Evolutionary conservation across 2,113 vertebrate species (phyloP).

Genomic region (Corythoichthys haematopterus): DNA sequence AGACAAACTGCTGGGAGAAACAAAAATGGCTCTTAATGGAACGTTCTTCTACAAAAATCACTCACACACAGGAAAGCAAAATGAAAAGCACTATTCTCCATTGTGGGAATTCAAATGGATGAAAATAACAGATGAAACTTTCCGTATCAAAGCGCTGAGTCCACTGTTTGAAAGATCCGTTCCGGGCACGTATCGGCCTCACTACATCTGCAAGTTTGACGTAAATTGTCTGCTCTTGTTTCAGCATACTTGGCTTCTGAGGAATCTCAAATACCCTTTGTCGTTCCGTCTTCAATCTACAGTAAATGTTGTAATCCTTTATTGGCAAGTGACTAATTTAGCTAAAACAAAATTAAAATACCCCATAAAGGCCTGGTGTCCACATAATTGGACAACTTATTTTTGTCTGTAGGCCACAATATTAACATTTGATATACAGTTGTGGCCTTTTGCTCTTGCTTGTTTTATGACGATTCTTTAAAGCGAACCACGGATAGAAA

Average conservation of each 20-base stretch:
- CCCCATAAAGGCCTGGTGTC: too few species aligned
- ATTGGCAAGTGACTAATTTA: too few species aligned
- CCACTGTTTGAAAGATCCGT: slow-evolving; percentile 36
- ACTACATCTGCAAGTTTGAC: slow-evolving; percentile 41
- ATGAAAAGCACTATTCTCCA: slow-evolving; percentile 8
- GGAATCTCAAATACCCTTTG: not conserved
- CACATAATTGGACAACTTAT: too few species aligned
- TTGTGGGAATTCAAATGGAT: slow-evolving; percentile 21
- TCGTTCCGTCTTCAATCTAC: too few species aligned
- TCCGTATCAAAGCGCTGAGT: slow-evolving; percentile 39
- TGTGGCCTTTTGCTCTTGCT: too few species aligned
- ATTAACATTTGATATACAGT: too few species aligned
- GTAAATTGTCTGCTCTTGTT: slow-evolving; percentile 29
- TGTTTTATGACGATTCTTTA: too few species aligned
- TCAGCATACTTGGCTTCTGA: slow-evolving; percentile 32
- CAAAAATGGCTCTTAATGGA: slow-evolving; percentile 16
- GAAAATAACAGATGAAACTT: slow-evolving; percentile 45
- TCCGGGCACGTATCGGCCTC: slow-evolving; percentile 40
- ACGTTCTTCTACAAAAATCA: slow-evolving; percentile 23
- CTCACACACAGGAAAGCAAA: slow-evolving; percentile 1
- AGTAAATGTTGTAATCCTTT: too few species aligned
- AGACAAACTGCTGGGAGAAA: slow-evolving; percentile 18
- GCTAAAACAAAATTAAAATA: too few species aligned
- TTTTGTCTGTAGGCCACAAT: too few species aligned
- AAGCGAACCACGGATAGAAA: too few species aligned